Conservation (phyloP, 1,140 invertebrate genomes). For the Coptotermes formosanus region DNA sequence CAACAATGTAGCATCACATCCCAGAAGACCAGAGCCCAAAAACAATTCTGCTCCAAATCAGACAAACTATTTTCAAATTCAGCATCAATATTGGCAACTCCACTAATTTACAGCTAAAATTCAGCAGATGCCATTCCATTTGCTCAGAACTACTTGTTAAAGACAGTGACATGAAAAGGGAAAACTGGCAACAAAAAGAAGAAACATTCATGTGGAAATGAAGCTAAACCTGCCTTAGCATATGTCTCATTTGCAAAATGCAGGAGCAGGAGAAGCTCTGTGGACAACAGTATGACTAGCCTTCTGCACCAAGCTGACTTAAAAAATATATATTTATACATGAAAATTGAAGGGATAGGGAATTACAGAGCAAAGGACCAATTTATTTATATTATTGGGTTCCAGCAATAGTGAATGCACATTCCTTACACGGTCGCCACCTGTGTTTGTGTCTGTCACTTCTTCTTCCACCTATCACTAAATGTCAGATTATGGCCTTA, state of each 20-base stretch:
- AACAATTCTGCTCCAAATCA: not conserved
- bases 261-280: not conserved
- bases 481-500: not conserved
- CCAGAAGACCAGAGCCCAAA: not conserved
- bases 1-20: no score
- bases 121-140: not conserved
- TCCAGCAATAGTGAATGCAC: not conserved
- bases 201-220: not conserved
- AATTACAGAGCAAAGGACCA: not conserved
- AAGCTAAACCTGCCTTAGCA: not conserved
- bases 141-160: not conserved
- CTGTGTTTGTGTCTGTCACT: not conserved
- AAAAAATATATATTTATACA: constrained; percentile 18
- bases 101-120: not conserved
- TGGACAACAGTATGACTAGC: not conserved
- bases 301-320: constrained; percentile 10
- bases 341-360: not conserved
- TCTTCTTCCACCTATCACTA: not conserved
- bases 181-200: no score
- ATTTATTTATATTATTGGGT: not conserved
- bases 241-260: not conserved
- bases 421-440: not conserved
- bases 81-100: not conserved
- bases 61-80: not conserved
- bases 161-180: not conserved